Base-by-base conservation (phyloP, 2,888 invertebrate genomes). In the Calephelis perditalis region DNA sequence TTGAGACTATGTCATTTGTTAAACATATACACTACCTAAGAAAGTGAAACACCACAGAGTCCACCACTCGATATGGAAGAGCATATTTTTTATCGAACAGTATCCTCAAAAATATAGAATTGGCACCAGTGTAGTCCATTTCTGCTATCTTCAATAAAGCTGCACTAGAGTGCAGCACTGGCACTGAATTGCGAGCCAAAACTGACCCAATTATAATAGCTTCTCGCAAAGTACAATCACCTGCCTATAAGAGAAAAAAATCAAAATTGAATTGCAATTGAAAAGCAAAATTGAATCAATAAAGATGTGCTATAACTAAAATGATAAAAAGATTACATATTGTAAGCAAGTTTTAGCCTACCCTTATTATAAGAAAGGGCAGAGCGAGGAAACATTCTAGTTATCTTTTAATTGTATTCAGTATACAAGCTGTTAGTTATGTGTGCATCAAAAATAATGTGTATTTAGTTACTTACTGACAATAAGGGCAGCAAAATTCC, bases 61-160 rank as follows among this genome's bases (percentile, higher is more conserved):
- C 99, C 6, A 99, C 94, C 1, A 98, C 99, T 72, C 97, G 92
- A 81, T 96, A 99, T 0, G 99, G 99, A 61, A 99, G 90, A 0
- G 99, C 98, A 91, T 99, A 99, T 79, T 99, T 98, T 84, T 99
- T 99, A 78, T 99, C 98, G 66, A 99, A 94, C 64, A 99, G 94
- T 77, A 97, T 96, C 64, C 98, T 92, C 61, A 99, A 91, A 77
- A 99, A 98, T 74, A 99, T 97, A 44, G 98, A 98, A 82, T 96
- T 98, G 0, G 99, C 97, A 3, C 99, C 99, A 36, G 95, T 96
- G 77, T 98, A 99, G 72, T 96, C 97, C 98, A 99, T 98, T 90
- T 98, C 98, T 52, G 98, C 98, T 62, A 99, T 96, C 90, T 98
- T 97, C 40, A 98, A 86, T 76, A 99, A 93, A 40, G 98, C 98